A percentile compares a stretch with the other conserved stretches of the same genome.
Evolutionary conservation across 2,113 vertebrate species (phyloP).

Genomic region (Enhydra lutris): DNA sequence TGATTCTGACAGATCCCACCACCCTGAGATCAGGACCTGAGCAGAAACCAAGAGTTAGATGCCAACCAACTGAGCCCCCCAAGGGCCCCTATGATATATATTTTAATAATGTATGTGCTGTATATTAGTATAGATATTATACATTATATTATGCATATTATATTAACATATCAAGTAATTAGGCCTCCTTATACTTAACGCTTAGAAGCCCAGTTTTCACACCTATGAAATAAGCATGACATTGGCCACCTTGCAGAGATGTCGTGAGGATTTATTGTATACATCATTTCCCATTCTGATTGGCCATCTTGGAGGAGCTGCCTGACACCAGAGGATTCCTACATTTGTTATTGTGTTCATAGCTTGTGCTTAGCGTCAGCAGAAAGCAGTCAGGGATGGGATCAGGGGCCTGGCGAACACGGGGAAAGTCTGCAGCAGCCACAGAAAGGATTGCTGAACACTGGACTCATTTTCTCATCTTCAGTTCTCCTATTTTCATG

Average conservation of each 20-base stretch:
- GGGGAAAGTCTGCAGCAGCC: not conserved
- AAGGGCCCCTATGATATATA: not conserved
- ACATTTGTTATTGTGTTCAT: not conserved
- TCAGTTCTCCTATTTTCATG: not conserved
- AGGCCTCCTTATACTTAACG: not conserved
- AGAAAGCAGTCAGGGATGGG: not conserved
- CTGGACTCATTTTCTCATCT: not conserved
- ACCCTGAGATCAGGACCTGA: not conserved
- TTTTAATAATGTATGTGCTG: not conserved
- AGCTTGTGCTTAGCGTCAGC: not conserved
- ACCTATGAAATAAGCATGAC: not conserved
- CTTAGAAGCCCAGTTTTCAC: not conserved
- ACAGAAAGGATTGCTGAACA: not conserved
- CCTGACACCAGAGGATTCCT: not conserved
- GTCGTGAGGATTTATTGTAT: not conserved
- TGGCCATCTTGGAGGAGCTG: not conserved
- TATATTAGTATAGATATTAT: not conserved
- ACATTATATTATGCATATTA: not conserved
- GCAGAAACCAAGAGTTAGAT: not conserved
- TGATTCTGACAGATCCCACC: not conserved
- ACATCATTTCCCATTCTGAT: not conserved
- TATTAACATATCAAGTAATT: not conserved
- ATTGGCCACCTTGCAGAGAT: not conserved
- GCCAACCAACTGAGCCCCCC: not conserved
- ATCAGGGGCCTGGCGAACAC: not conserved